Conservation (phyloP, 2,797 vertebrate species). For the Pseudopleuronectes americanus region DNA sequence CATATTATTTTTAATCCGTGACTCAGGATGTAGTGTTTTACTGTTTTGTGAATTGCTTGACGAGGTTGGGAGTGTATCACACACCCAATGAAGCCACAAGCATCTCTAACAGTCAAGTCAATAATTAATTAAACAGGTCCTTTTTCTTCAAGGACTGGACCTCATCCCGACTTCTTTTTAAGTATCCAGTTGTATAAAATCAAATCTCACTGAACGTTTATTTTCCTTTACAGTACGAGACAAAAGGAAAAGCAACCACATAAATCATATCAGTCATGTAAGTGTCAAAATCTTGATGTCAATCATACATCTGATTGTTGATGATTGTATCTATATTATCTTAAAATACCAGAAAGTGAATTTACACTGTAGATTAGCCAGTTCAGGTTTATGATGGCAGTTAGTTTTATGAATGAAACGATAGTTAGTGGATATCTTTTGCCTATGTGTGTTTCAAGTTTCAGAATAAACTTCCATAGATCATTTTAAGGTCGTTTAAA, state of each 20-base stretch:
- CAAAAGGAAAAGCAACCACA: constrained; percentile 98
- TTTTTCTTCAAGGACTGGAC: too few relatives aligned
- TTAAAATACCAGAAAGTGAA: not conserved
- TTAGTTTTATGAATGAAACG: too few relatives aligned
- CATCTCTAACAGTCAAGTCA: not conserved
- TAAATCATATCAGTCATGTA: constrained; percentile 93
- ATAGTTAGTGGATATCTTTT: too few relatives aligned
- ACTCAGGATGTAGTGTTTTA: not conserved
- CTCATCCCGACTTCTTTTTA: too few relatives aligned
- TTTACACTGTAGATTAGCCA: not conserved
- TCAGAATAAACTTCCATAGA: too few relatives aligned
- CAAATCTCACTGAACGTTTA: constrained; percentile 3
- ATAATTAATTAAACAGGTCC: not conserved
- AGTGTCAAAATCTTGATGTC: constrained; percentile 43
- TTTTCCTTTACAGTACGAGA: constrained; percentile 89
- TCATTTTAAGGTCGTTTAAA: too few relatives aligned
- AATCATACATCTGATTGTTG: not conserved
- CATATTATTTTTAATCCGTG: too few relatives aligned
- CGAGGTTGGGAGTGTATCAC: not conserved
- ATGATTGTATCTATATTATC: not conserved
- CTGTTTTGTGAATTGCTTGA: not conserved
- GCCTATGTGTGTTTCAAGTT: too few relatives aligned
- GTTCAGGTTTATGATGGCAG: too few relatives aligned
- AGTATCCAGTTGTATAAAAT: too few relatives aligned
- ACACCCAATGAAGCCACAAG: constrained; percentile 1